Evolutionary conservation across 2,888 invertebrate species (phyloP).

Genomic region (Cacoxenus indagator): DNA sequence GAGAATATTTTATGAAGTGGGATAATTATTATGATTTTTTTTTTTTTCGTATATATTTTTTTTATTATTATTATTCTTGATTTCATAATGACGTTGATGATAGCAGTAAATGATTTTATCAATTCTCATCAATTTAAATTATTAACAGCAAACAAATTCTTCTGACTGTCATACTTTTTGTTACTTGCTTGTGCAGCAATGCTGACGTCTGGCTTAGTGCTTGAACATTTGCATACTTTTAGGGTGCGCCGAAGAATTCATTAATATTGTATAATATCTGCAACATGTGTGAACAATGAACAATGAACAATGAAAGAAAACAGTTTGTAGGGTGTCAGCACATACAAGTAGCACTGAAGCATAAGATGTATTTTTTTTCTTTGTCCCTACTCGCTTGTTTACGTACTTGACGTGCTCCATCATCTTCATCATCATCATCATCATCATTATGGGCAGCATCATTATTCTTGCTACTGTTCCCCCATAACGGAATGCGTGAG

Average conservation of each 20-base stretch:
- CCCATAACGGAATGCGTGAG: background rate
- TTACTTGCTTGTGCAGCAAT: background rate
- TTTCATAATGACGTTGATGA: background rate
- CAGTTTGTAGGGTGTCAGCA: background rate
- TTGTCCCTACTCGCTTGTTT: background rate
- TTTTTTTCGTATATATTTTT: no score
- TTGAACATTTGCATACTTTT: background rate
- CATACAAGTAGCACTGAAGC: background rate
- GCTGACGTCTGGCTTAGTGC: background rate
- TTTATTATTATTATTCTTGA: background rate
- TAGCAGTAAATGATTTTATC: conserved; percentile 6
- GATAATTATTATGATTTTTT: background rate
- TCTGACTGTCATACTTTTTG: conserved; percentile 11
- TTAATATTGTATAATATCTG: conserved; percentile 14
- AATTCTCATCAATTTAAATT: conserved; percentile 20
- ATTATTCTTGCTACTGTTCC: background rate
- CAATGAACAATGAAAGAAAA: conserved; percentile 15
- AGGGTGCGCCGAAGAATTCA: background rate
- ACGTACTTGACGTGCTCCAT: conserved; percentile 4
- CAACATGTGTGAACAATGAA: conserved; percentile 16
- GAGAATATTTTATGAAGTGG: background rate
- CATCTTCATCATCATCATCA: background rate
- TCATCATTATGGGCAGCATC: background rate
- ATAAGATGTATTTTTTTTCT: background rate
- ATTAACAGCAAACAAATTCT: conserved; percentile 7